Conservation (phyloP, 2,888 invertebrate species). For the Lamellibrachia columna region DNA sequence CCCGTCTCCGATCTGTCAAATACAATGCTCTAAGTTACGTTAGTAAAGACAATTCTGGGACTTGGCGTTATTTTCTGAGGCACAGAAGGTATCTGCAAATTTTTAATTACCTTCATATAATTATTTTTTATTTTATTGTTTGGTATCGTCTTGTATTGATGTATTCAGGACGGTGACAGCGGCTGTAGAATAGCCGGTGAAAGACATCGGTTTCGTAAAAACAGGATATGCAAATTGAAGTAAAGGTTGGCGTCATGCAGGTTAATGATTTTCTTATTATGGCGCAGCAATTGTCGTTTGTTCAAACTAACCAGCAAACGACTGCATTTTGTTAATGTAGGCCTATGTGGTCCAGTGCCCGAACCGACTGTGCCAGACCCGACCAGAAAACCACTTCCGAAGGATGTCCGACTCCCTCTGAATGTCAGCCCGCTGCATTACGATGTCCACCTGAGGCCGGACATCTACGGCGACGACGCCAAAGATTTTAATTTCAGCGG, state of each 20-base stretch:
- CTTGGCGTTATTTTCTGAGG: neutral
- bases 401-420: constrained; percentile 22
- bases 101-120: neutral
- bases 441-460: constrained; percentile 32
- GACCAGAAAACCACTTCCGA: neutral
- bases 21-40: neutral
- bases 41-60: too few relatives aligned
- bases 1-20: neutral
- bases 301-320: neutral
- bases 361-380: neutral
- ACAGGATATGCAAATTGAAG: too few relatives aligned
- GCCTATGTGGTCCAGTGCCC: neutral
- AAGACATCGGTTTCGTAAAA: too few relatives aligned
- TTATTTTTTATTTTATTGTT: too few relatives aligned
- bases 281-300: neutral
- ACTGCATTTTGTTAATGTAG: neutral
- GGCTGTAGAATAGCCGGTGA: too few relatives aligned
- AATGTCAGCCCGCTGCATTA: constrained; percentile 31
- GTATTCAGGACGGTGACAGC: too few relatives aligned
- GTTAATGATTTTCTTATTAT: too few relatives aligned
- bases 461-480: constrained; percentile 30
- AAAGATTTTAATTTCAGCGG: neutral
- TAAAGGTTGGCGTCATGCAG: too few relatives aligned
- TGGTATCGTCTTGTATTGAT: too few relatives aligned
- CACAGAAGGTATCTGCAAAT: neutral